A percentile compares a stretch with the other conserved stretches of the same genome.
Evolutionary conservation across 2,797 vertebrate genomes (phyloP).

Genomic region (Phoxinus dragarum): DNA sequence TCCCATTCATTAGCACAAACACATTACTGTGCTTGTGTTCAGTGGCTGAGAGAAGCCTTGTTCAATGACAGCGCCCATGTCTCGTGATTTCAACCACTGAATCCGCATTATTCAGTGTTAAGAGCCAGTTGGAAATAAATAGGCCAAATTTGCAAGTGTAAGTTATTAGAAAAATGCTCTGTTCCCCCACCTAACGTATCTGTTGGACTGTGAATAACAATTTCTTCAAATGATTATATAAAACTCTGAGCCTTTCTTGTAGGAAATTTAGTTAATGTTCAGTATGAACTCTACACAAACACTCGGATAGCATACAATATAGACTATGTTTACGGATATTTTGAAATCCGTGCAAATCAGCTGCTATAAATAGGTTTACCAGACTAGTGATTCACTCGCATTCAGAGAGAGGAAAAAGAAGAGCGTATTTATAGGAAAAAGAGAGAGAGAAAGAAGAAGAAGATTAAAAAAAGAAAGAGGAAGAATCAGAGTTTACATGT

Average conservation of each 20-base stretch:
- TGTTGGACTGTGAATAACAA: slow-evolving; percentile 22
- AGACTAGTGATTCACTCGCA: not conserved
- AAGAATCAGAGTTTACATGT: not conserved
- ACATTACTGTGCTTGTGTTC: not conserved
- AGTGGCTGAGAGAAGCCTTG: not conserved
- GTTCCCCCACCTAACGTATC: not conserved
- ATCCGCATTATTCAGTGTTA: slow-evolving; percentile 51
- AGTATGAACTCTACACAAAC: not conserved
- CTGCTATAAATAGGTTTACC: not conserved
- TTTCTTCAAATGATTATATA: not conserved
- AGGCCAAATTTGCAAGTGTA: slow-evolving; percentile 47
- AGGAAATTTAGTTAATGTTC: not conserved
- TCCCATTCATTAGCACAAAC: slow-evolving; percentile 20
- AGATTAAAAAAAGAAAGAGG: not conserved
- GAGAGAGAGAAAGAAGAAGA: not conserved
- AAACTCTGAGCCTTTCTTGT: slow-evolving; percentile 12
- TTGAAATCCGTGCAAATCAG: not conserved
- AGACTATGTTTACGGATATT: not conserved
- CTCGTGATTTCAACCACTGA: slow-evolving; percentile 17
- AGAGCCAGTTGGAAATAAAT: slow-evolving; percentile 35
- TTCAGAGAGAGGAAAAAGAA: not conserved
- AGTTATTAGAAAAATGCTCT: slow-evolving; percentile 47
- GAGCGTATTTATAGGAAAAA: not conserved
- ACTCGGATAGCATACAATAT: not conserved
- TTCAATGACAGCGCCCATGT: not conserved